These are phyloP conservation scores for Eilema griseolum DNA, from an alignment of 2,888 invertebrate species.

Conservation along the genomic window DNA sequence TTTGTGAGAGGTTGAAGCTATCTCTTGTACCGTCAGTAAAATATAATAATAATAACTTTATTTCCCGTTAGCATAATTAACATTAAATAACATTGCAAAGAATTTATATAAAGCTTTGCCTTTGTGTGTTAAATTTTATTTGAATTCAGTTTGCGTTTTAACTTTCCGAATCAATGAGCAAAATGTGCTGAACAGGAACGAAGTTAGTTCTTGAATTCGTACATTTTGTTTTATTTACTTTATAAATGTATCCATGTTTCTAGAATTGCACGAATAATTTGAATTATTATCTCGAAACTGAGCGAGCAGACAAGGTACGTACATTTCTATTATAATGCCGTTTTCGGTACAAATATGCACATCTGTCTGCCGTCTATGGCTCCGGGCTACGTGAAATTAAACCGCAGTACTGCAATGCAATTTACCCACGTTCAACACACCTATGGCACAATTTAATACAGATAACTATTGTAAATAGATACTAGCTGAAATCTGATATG, in stretches of 20 bases:
- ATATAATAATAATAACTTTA: not conserved
- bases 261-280: not conserved
- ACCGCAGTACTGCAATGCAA: conserved; percentile 54
- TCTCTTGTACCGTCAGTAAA: not conserved
- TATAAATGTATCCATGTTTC: not conserved
- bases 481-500: not conserved
- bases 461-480: not conserved
- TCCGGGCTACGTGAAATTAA: conserved; percentile 53
- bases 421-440: conserved; percentile 40
- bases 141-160: not conserved
- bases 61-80: not conserved
- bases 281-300: conserved; percentile 3
- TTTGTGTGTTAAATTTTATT: not conserved
- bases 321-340: conserved; percentile 45
- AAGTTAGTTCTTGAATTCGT: not conserved
- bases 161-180: not conserved
- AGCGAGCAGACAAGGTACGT: conserved; percentile 29
- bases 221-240: not conserved
- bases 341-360: conserved; percentile 41
- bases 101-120: not conserved
- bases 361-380: conserved; percentile 46
- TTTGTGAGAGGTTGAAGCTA: too few species aligned
- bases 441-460: conserved; percentile 35
- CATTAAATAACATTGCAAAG: not conserved
- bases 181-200: conserved; percentile 3